Base-by-base conservation (phyloP, 2,888 invertebrate genomes). In the Caenorhabditis macrosperma region DNA sequence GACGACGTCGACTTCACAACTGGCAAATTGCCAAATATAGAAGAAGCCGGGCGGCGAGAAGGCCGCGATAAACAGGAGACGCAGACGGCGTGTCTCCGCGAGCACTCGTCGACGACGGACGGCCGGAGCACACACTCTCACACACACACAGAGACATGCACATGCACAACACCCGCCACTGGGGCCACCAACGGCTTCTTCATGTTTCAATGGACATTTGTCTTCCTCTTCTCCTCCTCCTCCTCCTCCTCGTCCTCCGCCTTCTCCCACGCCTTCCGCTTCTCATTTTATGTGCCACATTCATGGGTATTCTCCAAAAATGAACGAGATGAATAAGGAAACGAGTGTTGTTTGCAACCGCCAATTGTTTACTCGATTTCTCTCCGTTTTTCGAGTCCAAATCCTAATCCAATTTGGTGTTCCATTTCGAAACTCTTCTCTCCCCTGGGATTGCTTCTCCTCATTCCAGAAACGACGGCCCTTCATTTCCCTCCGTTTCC, bases 11-110 rank as follows among this genome's bases (percentile, higher is more conserved):
- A 63, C 71, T 71, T 71, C 76, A 63, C 67, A 75, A 75, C 77
- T 68, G 77, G 77, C 77, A 69, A 77, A 77, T 77, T 77, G 77
- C 77, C 77, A 77, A 77, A 77, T 69, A 61, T 76, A 67, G 68
- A 67, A 50, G 35, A 48, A n/a, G 35, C 9, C n/a, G 15, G 44
- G 60, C 10, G 9, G 38, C 41, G 46, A 35, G 38, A 44, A 26
- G 20, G 48, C n/a, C 33, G 38, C 12, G 38, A 38, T 38, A 38
- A 38, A 38, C 38, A 38, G 38, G 9, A 38, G 74, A 63, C 57
- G 50, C 55, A 57, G 55, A 48, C 57, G 55, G 22, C 33, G 52
- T 44, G 33, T 33, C 33, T 33, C 10, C 12, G 12, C 7, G 38
- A 38, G 38, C 38, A 38, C 38, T 38, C 38, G 38, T 38, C 38